phyloP scores from a whole-genome alignment of 2,888 invertebrate genomes.

The Elegia similella region DNA sequence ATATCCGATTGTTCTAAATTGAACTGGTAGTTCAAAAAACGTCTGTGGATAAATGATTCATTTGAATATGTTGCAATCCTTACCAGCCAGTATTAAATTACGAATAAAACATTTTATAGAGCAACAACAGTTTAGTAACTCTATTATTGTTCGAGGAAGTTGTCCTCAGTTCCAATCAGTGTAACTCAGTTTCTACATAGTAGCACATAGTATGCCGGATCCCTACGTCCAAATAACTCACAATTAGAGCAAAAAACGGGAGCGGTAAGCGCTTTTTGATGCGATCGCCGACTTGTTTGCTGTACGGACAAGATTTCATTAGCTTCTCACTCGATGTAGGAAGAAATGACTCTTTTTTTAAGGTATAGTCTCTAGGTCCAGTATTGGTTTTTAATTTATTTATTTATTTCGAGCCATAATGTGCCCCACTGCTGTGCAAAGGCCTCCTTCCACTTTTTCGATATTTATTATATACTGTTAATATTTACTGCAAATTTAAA shows the following conservation, averaged over 20 bases:
- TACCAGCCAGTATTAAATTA: neutral
- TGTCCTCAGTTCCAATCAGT: slow-evolving; percentile 19
- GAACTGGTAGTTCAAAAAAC: neutral
- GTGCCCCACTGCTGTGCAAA: no score
- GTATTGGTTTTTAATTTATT: no score
- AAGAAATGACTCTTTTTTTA: slow-evolving; percentile 28
- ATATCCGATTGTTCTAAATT: no score
- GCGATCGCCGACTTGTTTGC: slow-evolving; percentile 59
- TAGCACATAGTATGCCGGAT: slow-evolving; percentile 27
- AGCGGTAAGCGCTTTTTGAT: slow-evolving; percentile 68
- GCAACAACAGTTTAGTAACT: neutral
- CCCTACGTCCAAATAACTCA: slow-evolving; percentile 53
- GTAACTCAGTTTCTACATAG: slow-evolving; percentile 20
- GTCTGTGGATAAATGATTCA: neutral
- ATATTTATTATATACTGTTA: no score
- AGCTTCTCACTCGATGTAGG: slow-evolving; percentile 49
- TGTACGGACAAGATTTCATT: slow-evolving; percentile 64
- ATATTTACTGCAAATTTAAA: no score
- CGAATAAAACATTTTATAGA: neutral
- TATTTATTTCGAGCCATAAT: no score
- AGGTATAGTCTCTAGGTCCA: neutral
- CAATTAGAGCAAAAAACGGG: slow-evolving; percentile 62
- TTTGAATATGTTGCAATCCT: neutral
- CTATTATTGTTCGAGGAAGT: neutral
- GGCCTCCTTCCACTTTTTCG: no score